phyloP scores from a whole-genome alignment of 2,888 invertebrate species.

The Leptothorax acervorum region DNA sequence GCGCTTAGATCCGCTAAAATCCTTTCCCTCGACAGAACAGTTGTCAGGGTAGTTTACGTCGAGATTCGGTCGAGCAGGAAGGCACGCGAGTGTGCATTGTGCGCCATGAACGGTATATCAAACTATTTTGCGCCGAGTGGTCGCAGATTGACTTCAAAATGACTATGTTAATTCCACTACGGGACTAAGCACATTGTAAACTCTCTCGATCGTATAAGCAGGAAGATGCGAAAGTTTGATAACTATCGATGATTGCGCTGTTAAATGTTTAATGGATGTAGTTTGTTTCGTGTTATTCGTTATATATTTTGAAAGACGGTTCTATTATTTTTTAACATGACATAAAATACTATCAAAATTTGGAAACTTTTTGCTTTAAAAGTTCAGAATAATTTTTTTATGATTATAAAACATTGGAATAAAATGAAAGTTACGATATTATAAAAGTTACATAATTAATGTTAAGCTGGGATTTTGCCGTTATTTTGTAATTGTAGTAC shows the following conservation, averaged over 20 bases:
- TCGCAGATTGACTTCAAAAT: constrained; percentile 48
- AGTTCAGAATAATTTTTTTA: neutral
- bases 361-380: neutral
- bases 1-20: constrained; percentile 54
- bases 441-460: constrained; percentile 12
- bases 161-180: constrained; percentile 33
- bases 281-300: neutral
- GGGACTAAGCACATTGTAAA: neutral
- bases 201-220: constrained; percentile 9
- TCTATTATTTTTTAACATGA: neutral
- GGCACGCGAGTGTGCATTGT: constrained; percentile 39
- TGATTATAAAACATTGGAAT: neutral
- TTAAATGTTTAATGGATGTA: neutral
- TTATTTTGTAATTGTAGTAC: neutral
- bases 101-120: constrained; percentile 3
- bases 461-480: neutral
- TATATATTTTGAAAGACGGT: neutral
- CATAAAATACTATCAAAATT: neutral
- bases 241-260: constrained; percentile 10
- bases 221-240: neutral
- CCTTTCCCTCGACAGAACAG: constrained; percentile 43
- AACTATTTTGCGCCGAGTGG: constrained; percentile 36
- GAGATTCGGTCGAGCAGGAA: constrained; percentile 34
- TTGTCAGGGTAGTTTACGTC: constrained; percentile 38
- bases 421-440: neutral